Evolutionary conservation across 2,797 vertebrate genomes (phyloP).

Genomic region (Macropus fuliginosus): DNA sequence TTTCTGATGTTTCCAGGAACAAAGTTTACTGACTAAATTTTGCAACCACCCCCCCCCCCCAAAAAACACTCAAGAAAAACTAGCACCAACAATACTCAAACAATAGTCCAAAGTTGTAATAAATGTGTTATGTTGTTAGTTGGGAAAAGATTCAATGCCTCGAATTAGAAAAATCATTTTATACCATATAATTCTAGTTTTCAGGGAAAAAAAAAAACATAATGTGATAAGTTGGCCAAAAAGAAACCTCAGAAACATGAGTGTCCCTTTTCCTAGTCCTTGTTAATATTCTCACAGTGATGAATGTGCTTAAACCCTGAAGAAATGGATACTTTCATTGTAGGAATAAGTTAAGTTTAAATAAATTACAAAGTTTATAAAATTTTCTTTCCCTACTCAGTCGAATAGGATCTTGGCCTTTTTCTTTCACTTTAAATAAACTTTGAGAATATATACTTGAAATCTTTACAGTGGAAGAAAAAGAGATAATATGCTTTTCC

Average conservation of each 20-base stretch:
- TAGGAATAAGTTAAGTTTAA: not conserved
- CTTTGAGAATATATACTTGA: not conserved
- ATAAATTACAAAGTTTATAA: not conserved
- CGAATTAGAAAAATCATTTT: not conserved
- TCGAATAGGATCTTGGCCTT: not conserved
- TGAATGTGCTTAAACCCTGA: not conserved
- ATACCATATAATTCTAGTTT: not conserved
- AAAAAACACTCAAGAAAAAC: not conserved
- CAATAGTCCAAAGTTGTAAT: not conserved
- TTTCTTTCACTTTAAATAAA: conserved; percentile 30
- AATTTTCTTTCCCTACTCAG: conserved; percentile 19
- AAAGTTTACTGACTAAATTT: not conserved
- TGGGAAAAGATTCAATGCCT: conserved; percentile 29
- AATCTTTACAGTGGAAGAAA: conserved; percentile 8
- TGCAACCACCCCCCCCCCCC: conserved; percentile 2
- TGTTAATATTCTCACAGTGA: not conserved
- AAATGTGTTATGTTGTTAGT: not conserved
- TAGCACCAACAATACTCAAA: not conserved
- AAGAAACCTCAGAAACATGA: not conserved
- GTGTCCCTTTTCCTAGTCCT: not conserved
- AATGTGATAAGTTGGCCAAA: not conserved
- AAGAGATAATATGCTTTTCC: not conserved
- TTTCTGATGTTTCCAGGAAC: not conserved
- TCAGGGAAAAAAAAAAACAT: not conserved
- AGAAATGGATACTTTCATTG: not conserved